These are phyloP conservation scores for Silurus meridionalis DNA, from an alignment of 2,113 vertebrate species.

Conservation along the genomic window DNA sequence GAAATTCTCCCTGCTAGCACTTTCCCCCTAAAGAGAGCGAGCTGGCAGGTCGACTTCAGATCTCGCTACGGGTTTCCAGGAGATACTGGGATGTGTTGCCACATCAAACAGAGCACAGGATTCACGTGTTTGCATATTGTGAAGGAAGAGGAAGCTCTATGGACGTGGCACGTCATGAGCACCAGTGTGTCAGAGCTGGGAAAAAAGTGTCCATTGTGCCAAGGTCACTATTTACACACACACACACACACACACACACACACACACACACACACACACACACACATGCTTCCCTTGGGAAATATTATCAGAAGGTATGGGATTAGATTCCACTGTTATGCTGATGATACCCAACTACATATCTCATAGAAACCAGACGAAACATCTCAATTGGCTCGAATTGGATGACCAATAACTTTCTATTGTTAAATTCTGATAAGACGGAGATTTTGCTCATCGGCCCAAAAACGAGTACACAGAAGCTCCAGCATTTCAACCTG, in stretches of 20 bases:
- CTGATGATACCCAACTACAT: too few species aligned
- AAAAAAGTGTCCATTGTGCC: conserved; percentile 49
- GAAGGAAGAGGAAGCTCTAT: conserved; percentile 51
- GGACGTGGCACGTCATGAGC: conserved; percentile 64
- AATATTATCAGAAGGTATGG: not conserved
- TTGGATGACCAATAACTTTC: too few species aligned
- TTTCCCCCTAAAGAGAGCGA: conserved; percentile 31
- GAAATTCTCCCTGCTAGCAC: conserved; percentile 36
- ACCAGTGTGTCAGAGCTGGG: conserved; percentile 57
- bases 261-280: conserved; percentile 23
- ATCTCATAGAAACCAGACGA: too few species aligned
- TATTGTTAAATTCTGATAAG: too few species aligned
- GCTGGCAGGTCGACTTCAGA: conserved; percentile 39
- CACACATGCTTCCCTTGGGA: too few species aligned
- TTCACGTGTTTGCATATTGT: conserved; percentile 65
- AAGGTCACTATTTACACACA: conserved; percentile 45
- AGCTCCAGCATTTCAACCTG: too few species aligned
- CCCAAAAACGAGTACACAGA: too few species aligned
- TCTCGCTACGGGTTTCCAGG: conserved; percentile 58
- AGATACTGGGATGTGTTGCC: conserved; percentile 62
- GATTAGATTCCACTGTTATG: too few species aligned
- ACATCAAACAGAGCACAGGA: conserved; percentile 66
- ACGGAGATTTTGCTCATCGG: too few species aligned
- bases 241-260: conserved; percentile 45
- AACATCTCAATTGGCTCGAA: too few species aligned